Evolutionary conservation across 2,797 vertebrate species (phyloP).

Genomic region (Protosalanx chinensis): DNA sequence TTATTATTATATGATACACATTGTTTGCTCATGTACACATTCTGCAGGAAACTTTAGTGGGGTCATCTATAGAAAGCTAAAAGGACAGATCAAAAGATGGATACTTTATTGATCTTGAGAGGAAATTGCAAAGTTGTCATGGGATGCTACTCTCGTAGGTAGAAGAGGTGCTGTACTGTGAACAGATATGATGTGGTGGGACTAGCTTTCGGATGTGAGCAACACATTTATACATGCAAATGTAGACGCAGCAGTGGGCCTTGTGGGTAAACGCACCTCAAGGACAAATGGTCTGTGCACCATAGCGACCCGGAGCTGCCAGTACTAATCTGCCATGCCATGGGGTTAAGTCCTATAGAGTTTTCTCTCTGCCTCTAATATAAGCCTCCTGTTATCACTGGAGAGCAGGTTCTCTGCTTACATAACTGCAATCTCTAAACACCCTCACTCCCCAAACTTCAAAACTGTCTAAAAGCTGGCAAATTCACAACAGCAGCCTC

Average conservation of each 20-base stretch:
- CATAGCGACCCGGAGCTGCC: conserved; percentile 48
- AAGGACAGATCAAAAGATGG: no score
- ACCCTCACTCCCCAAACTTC: conserved; percentile 43
- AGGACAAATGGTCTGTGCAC: conserved; percentile 51
- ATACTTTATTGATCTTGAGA: no score
- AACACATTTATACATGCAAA: conserved; percentile 25
- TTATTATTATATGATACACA: no score
- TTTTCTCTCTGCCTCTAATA: conserved; percentile 53
- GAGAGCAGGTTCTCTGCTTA: conserved; percentile 64
- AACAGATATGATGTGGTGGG: conserved; percentile 11
- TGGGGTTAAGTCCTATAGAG: conserved; percentile 60
- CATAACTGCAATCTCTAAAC: conserved; percentile 50
- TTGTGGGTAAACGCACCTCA: conserved; percentile 41
- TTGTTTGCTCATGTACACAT: no score
- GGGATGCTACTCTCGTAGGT: background rate
- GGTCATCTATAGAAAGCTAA: no score
- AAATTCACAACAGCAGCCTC: conserved; percentile 33
- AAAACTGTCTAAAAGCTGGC: conserved; percentile 43
- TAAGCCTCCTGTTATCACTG: conserved; percentile 66
- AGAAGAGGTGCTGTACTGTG: conserved; percentile 6
- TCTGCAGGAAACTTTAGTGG: no score
- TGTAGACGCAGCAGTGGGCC: conserved; percentile 22
- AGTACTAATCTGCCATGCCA: conserved; percentile 58
- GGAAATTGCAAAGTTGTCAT: background rate
- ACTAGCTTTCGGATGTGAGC: conserved; percentile 10